These are phyloP conservation scores for Psammodynastes pulverulentus DNA, from an alignment of 2,113 vertebrate species.

Conservation along the genomic window DNA sequence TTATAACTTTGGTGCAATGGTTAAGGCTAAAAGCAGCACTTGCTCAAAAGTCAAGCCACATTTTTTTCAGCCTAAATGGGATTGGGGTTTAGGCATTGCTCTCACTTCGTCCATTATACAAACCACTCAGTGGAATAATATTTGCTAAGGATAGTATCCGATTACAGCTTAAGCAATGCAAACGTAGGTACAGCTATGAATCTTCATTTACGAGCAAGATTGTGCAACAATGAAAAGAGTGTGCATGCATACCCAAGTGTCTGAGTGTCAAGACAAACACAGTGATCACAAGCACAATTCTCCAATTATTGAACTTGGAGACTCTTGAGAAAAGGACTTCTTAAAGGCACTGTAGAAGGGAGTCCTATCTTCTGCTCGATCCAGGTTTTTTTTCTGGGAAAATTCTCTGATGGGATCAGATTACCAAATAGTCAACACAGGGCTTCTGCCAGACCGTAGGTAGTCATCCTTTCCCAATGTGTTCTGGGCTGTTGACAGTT, in stretches of 20 bases:
- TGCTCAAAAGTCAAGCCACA: background rate
- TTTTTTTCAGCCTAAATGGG: background rate
- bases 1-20: background rate
- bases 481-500: background rate
- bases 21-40: background rate
- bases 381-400: background rate
- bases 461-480: conserved; percentile 28
- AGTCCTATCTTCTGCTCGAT: background rate
- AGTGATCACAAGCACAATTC: background rate
- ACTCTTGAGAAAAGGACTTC: background rate
- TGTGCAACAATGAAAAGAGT: background rate
- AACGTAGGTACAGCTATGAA: background rate
- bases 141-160: background rate
- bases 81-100: background rate
- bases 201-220: background rate
- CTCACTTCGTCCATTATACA: background rate
- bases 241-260: background rate
- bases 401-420: conserved; percentile 31
- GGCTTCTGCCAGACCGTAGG: conserved; percentile 39
- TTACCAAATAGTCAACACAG: conserved; percentile 4
- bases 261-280: background rate
- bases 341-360: background rate
- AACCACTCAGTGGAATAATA: background rate
- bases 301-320: background rate
- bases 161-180: background rate